Percentiles rank a stretch among this genome's conserved stretches.
Conservation (phyloP, 2,797 vertebrate species). For the Centroberyx gerrardi region DNA sequence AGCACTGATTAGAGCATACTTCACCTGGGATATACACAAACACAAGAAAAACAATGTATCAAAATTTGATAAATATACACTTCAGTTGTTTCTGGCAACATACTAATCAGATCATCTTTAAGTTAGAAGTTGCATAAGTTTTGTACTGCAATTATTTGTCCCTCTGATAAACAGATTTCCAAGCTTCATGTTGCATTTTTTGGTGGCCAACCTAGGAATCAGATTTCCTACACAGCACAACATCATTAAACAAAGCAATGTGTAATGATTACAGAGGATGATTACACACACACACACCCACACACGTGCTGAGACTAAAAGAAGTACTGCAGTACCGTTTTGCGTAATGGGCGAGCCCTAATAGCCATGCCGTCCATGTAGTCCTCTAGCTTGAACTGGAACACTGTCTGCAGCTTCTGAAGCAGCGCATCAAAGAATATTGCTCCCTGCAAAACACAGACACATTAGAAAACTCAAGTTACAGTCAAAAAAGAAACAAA, state of each 20-base stretch:
- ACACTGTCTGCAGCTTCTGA: constrained; percentile 94
- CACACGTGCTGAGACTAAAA: constrained; percentile 1
- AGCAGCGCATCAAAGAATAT: constrained; percentile 94
- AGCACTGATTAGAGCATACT: constrained; percentile 97
- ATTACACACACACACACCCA: not conserved
- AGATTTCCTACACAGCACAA: not conserved
- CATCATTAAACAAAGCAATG: not conserved
- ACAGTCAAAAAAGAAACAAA: not conserved
- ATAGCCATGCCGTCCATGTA: constrained; percentile 98
- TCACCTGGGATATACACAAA: constrained; percentile 87
- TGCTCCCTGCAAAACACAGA: constrained; percentile 86
- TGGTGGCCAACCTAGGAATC: no score
- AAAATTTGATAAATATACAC: not conserved
- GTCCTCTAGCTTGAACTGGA: constrained; percentile 95
- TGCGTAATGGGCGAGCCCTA: constrained; percentile 93
- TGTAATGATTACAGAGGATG: no score
- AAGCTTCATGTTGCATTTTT: not conserved
- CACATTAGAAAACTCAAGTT: not conserved
- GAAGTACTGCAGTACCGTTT: constrained; percentile 85
- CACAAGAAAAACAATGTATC: not conserved
- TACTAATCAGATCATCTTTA: not conserved
- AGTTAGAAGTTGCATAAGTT: not conserved
- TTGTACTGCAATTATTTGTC: not conserved
- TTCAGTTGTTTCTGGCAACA: not conserved
- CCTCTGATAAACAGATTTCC: not conserved